Base-by-base conservation (phyloP, 1,140 invertebrate species). In the Steinernema feltiae region DNA sequence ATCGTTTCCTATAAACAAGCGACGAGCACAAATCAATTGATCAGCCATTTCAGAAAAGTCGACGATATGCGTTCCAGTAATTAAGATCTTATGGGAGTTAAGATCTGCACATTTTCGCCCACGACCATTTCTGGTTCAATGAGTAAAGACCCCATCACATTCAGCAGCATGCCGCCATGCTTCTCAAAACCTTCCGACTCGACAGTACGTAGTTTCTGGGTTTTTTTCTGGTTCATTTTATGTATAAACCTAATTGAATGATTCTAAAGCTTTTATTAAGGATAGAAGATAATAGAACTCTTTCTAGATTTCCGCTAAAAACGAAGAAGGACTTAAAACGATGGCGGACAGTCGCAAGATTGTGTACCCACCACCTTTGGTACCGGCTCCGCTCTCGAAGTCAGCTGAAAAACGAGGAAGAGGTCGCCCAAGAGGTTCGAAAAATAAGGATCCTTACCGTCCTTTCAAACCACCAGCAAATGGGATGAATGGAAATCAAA, bases 121-220 rank as follows among this genome's bases (percentile, higher is more conserved):
- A 63, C 53, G 24, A 63, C 53, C 53, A 63, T 63, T 63, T 63
- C 53, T 63, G 53, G 53, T 63, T 63, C 53, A 63, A 63, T 63
- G 53, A 63, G 53, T 63, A 63, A 63, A 63, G 53, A 63, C 53
- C 15, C 53, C 3, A 63, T 3, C 53, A 21, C 53, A 63, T 3
- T 63, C 53, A 27, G 24, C 53, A 63, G 24, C 2, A 63, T 63
- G 53, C 53, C 53, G 7, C 53, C 53, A n/a, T 63, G 15, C 15
- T 63, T 63, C 12, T 63, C 53, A 27, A 63, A 63, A 15, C 24
- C 53, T 21, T 63, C 53, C 53, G 3, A n/a, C 24, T 15, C 53
- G 53, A 27, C 53, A 7, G 15, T 21, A 63, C 53, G 24, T 21
- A 3, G 53, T 63, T n/a, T n/a, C n/a, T n/a, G n/a, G n/a, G n/a